A percentile compares a stretch with the other conserved stretches of the same genome.
Evolutionary conservation across 2,888 invertebrate species (phyloP).

Genomic region (Leptothorax acervorum): DNA sequence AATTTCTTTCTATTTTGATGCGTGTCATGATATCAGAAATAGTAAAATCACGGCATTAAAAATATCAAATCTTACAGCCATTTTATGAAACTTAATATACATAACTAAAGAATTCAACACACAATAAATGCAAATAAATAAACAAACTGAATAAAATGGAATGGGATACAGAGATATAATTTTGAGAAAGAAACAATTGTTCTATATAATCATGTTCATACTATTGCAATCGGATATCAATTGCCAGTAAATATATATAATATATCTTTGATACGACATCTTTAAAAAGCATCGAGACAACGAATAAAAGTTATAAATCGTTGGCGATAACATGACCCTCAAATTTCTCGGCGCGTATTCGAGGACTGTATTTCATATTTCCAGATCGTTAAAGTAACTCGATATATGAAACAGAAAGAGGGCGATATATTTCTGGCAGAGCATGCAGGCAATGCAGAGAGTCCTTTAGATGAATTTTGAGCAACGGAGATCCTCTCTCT

Average conservation of each 20-base stretch:
- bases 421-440: constrained; percentile 26
- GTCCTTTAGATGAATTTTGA: constrained; percentile 24
- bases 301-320: constrained; percentile 23
- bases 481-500: neutral
- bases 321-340: constrained; percentile 15
- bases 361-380: constrained; percentile 44
- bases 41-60: neutral
- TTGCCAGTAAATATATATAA: constrained; percentile 3
- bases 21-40: neutral
- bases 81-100: neutral
- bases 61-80: neutral
- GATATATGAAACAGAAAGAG: constrained; percentile 31
- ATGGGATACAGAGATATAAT: neutral
- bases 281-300: neutral
- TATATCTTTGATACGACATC: neutral
- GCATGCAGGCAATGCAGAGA: neutral
- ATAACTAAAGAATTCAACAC: neutral
- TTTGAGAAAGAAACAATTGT: neutral
- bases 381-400: constrained; percentile 48
- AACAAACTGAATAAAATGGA: neutral
- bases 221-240: neutral
- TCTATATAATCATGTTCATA: neutral
- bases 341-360: constrained; percentile 21
- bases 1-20: neutral
- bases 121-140: neutral